Percentiles rank a stretch among this genome's conserved stretches.
phyloP scores from a whole-genome alignment of 2,888 invertebrate species.

The Drosophila merina region DNA sequence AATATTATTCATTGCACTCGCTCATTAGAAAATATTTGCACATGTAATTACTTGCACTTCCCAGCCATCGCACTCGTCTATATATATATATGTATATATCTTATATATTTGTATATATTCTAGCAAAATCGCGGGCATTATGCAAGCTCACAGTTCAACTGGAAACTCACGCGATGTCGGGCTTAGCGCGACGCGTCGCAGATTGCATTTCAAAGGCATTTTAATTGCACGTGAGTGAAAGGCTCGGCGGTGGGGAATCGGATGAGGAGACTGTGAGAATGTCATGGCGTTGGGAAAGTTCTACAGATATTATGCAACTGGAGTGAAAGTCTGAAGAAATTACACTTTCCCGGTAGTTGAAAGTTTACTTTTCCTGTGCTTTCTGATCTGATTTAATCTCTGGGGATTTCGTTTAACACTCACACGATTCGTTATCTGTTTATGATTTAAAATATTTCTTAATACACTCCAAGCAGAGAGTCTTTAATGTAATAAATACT shows the following conservation, averaged over 20 bases:
- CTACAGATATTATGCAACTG: conserved; percentile 17
- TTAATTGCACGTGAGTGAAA: conserved; percentile 62
- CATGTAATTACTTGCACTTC: conserved; percentile 63
- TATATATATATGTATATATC: neutral
- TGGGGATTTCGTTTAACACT: neutral
- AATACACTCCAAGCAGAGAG: no score
- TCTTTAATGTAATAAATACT: no score
- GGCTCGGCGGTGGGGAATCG: neutral
- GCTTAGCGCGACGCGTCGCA: conserved; percentile 36
- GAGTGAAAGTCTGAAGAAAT: conserved; percentile 42
- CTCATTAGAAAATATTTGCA: conserved; percentile 75
- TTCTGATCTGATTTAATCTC: conserved; percentile 8
- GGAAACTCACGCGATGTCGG: conserved; percentile 38
- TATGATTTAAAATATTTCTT: neutral
- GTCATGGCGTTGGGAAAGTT: conserved; percentile 58
- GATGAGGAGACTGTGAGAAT: conserved; percentile 33
- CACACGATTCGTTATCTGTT: neutral
- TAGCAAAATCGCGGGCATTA: conserved; percentile 28
- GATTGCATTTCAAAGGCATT: conserved; percentile 60
- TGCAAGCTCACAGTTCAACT: conserved; percentile 35
- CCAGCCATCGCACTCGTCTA: conserved; percentile 2
- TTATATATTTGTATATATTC: conserved; percentile 12
- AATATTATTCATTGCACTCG: conserved; percentile 65
- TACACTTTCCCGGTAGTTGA: conserved; percentile 5
- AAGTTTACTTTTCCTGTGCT: conserved; percentile 21